Percentiles rank a stretch among this genome's conserved stretches.
phyloP scores from a whole-genome alignment of 2,797 vertebrate species.

The Nannoperca obscura region DNA sequence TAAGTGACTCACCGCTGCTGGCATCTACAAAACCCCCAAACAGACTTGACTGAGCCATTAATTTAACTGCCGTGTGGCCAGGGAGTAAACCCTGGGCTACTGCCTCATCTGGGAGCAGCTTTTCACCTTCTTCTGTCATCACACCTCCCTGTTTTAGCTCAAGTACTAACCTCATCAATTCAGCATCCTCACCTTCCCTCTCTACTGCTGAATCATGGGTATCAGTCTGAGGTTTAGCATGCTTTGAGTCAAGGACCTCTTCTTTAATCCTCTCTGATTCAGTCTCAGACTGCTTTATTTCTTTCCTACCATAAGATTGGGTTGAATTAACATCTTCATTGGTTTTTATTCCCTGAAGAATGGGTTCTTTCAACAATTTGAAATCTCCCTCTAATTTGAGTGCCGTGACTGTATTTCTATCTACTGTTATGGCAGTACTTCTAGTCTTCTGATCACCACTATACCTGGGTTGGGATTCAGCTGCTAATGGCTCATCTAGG shows the following conservation, averaged over 20 bases:
- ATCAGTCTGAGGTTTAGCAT: conserved; percentile 11
- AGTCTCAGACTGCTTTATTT: background rate
- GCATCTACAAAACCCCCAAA: conserved; percentile 94
- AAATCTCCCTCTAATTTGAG: conserved; percentile 23
- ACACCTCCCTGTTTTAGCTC: conserved; percentile 90
- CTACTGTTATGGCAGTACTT: background rate
- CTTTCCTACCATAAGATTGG: conserved; percentile 2
- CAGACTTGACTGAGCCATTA: conserved; percentile 90
- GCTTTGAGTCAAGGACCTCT: background rate
- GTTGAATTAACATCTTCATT: conserved; percentile 14
- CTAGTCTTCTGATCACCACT: conserved; percentile 11
- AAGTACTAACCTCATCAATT: conserved; percentile 82
- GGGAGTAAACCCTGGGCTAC: conserved; percentile 86
- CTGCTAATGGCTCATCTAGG: conserved; percentile 5
- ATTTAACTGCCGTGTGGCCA: conserved; percentile 89
- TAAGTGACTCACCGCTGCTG: conserved; percentile 84
- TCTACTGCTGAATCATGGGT: conserved; percentile 32
- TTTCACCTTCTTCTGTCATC: conserved; percentile 82
- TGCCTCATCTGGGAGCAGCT: conserved; percentile 90
- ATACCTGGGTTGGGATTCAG: conserved; percentile 26
- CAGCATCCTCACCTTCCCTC: conserved; percentile 73
- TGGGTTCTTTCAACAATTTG: conserved; percentile 11
- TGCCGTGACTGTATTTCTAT: conserved; percentile 9
- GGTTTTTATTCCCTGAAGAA: background rate
- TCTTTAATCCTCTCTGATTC: conserved; percentile 27